Evolutionary conservation across 2,113 vertebrate genomes (phyloP).

Genomic region (Hemibagrus wyckioides): DNA sequence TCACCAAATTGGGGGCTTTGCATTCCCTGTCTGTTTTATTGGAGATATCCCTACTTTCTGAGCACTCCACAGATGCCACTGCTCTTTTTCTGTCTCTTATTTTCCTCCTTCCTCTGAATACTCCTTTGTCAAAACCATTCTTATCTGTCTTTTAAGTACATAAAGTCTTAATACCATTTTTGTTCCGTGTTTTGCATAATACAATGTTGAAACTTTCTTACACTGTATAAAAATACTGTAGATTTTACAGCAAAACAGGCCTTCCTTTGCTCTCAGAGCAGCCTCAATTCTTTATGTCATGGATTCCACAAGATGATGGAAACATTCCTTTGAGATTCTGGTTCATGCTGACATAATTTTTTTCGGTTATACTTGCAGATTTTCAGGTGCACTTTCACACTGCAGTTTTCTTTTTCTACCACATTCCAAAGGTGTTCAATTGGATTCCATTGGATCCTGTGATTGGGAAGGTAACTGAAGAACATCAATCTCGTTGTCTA

Average conservation of each 20-base stretch:
- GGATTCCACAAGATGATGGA: not conserved
- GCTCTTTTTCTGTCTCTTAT: not conserved
- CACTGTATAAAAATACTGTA: not conserved
- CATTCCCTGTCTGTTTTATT: slow-evolving; percentile 35
- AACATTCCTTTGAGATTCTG: not conserved
- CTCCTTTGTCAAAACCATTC: not conserved
- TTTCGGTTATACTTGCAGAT: not conserved
- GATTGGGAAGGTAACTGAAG: not conserved
- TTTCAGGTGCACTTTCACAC: not conserved
- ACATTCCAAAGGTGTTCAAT: not conserved
- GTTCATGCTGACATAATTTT: not conserved
- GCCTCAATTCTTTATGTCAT: not conserved
- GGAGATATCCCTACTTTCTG: slow-evolving; percentile 14
- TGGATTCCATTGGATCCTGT: not conserved
- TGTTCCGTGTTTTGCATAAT: not conserved
- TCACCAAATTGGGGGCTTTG: slow-evolving; percentile 50
- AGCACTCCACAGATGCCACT: slow-evolving; percentile 7
- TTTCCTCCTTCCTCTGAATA: not conserved
- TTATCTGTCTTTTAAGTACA: not conserved
- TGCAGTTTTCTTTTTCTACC: not conserved
- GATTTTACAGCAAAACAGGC: not conserved
- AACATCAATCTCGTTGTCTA: not conserved
- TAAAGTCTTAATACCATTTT: not conserved
- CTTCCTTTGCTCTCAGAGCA: not conserved
- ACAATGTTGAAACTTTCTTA: not conserved